phyloP scores from a whole-genome alignment of 2,797 vertebrate species.

The Aulostomus chinensis region DNA sequence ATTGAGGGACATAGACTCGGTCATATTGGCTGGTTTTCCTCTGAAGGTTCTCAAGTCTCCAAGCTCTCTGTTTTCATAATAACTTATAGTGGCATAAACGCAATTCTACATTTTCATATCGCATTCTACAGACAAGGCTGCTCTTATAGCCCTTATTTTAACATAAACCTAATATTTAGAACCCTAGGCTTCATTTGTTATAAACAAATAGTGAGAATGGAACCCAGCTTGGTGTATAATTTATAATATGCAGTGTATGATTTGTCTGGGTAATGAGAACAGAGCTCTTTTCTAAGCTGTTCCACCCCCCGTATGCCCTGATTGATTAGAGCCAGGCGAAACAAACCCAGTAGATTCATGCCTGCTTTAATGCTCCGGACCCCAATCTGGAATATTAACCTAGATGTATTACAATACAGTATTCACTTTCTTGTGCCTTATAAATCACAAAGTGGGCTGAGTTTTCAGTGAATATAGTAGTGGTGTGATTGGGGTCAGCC shows the following conservation, averaged over 20 bases:
- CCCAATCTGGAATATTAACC: slow-evolving; percentile 71
- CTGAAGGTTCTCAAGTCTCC: slow-evolving; percentile 49
- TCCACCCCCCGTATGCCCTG: slow-evolving; percentile 70
- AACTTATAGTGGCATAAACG: slow-evolving; percentile 40
- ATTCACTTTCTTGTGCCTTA: slow-evolving; percentile 68
- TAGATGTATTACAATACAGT: slow-evolving; percentile 76
- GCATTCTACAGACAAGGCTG: slow-evolving; percentile 27
- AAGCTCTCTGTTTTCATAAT: slow-evolving; percentile 54
- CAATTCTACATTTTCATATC: slow-evolving; percentile 38
- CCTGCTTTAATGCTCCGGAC: slow-evolving; percentile 63
- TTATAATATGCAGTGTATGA: slow-evolving; percentile 69
- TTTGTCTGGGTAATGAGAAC: slow-evolving; percentile 79
- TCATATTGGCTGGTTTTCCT: slow-evolving; percentile 38
- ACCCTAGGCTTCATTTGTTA: slow-evolving; percentile 26
- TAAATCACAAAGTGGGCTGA: slow-evolving; percentile 73
- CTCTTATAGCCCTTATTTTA: slow-evolving; percentile 41
- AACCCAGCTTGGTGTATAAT: slow-evolving; percentile 52
- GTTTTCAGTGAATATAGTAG: slow-evolving; percentile 47
- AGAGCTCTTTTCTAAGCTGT: slow-evolving; percentile 65
- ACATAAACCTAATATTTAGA: slow-evolving; percentile 60
- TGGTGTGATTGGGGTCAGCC: slow-evolving; percentile 53
- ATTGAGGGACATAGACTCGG: slow-evolving; percentile 11
- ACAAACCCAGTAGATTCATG: slow-evolving; percentile 70
- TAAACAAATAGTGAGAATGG: slow-evolving; percentile 33
- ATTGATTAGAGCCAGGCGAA: slow-evolving; percentile 76